Base-by-base conservation (phyloP, 2,797 vertebrate genomes). In the Diceros bicornis region DNA sequence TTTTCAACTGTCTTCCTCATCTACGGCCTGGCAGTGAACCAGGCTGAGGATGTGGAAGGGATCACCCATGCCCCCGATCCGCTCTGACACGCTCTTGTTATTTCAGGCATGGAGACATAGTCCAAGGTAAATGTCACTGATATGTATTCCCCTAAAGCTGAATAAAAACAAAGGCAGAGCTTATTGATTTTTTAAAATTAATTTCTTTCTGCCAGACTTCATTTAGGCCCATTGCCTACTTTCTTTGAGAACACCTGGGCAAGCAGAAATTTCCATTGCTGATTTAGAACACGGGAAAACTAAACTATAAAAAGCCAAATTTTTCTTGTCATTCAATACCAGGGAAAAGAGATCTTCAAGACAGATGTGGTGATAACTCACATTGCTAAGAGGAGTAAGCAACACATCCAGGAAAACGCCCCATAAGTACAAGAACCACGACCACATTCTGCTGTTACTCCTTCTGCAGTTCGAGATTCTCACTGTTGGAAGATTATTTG, bases 101-200 rank as follows among this genome's bases (percentile, higher is more conserved):
- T 97, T 95, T 93, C 52, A 78, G 91, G 64, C 95, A 86, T 90
- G 81, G 95, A 97, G 93, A 88, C 37, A 89, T 29, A 79, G 94
- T 97, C 94, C 95, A 97, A 97, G 95, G 96, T 98, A 98, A 98
- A 97, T 97, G 97, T 97, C 96, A 97, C 85, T 91, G 96, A 82
- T 89, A 97, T 95, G 81, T 94, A 94, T 89, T 96, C 90, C 88
- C 74, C 92, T 96, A 97, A 97, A 97, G 96, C 93, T 92, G 92
- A 94, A 95, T 97, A 97, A 97, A 97, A 98, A 96, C 96, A 97
- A 97, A 97, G 85, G 34, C 96, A 98, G 92, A 92, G 81, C 55
- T 97, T 98, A 98, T 96, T 97, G 97, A 97, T 97, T 98, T 97
- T 97, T 95, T 86, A 79, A 97, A 97, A 98, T 97, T 97, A 98